Base-by-base conservation (phyloP, 2,888 invertebrate genomes). In the Eristalis arbustorum region DNA sequence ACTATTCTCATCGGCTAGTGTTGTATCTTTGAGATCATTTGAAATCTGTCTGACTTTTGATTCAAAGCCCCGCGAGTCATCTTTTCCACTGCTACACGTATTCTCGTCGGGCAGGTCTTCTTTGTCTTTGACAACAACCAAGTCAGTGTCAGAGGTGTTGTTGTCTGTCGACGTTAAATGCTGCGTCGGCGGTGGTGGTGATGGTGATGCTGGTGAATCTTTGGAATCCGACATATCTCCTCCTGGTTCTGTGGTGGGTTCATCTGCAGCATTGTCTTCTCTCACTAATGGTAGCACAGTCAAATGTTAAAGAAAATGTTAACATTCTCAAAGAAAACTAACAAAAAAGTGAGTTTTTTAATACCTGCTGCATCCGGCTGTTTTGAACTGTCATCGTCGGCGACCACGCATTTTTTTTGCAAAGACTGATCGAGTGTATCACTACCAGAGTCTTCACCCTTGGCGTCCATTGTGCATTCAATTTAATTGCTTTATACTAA, bases 401-500 rank as follows among this genome's bases (percentile, higher is more conserved):
- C 89, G 88, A 91, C 91, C 78, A 91, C 91, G 77, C 91, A 91
- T 88, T 91, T 91, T 71, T 90, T 89, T 82, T 91, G 91, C 90
- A 91, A 89, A 73, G 91, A 91, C 89, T 90, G 91, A 83, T 91
- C 91, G 88, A 91, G 90, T 79, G 92, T 91, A 88, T 91, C 91
- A 76, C 91, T 91, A 85, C 91, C 91, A 31, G 91, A 91, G 85
- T 91, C 92, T 89, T 91, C 91, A 82, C 90, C 91, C 88, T 91
- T 91, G 64, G 89, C 88, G 89, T 91, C 91, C 91, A 91, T 91
- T 88, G 88, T 84, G 84, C 83, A 87, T 79, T 71, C 72, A 69
- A 3, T 83, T 75, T 64, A 67, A 73, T 83, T 82, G 14, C 23
- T 67, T 78, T 62, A 78, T 78, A 83, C 78, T 83, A 79, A 87